phyloP scores from a whole-genome alignment of 64 coral and sea anemone species.

The Platygyra sinensis region DNA sequence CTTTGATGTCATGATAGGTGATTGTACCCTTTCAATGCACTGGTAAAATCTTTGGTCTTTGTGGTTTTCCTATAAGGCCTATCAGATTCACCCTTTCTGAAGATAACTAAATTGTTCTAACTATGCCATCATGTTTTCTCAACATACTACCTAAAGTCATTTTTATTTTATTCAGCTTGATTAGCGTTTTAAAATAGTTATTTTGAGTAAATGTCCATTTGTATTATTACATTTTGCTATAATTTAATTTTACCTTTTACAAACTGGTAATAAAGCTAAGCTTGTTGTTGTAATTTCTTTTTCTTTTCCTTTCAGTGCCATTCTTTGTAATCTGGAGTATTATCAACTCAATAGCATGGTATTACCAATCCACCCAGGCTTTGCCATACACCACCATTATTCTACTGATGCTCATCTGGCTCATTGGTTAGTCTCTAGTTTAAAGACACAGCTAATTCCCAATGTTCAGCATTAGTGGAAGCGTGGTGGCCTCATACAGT shows the following conservation, averaged over 20 bases:
- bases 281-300: background rate
- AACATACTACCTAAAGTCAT: background rate
- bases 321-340: constrained; percentile 99
- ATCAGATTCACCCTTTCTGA: too few relatives aligned
- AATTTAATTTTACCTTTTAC: too few relatives aligned
- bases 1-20: too few relatives aligned
- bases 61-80: too few relatives aligned
- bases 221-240: too few relatives aligned
- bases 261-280: too few relatives aligned
- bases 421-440: constrained; percentile 74
- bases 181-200: too few relatives aligned
- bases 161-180: background rate
- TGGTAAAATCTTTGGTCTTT: too few relatives aligned
- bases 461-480: background rate
- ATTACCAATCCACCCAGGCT: constrained; percentile 94
- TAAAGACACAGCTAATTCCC: background rate
- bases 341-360: constrained; percentile 95
- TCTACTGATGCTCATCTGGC: constrained; percentile 90
- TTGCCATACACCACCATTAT: constrained; percentile 96
- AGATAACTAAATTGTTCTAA: background rate
- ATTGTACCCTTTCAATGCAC: too few relatives aligned
- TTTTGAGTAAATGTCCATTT: background rate
- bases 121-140: background rate
- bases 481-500: background rate
- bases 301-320: constrained; percentile 68